phyloP scores from a whole-genome alignment of 2,888 invertebrate species.

The Bhutanitis thaidina region DNA sequence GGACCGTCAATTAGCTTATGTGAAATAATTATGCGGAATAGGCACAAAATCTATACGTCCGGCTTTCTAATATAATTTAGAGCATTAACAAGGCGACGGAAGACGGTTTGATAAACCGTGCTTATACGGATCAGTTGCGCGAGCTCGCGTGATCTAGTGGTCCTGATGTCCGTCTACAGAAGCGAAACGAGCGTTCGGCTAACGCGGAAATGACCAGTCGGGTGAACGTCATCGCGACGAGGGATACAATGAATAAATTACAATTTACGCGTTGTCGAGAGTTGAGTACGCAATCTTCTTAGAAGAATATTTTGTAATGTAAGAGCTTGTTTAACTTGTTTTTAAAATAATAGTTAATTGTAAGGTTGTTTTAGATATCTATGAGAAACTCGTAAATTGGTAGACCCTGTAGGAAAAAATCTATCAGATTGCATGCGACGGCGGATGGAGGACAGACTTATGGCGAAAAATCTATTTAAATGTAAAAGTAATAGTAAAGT shows the following conservation, averaged over 20 bases:
- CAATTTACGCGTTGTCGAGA: not conserved
- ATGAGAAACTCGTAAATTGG: no score
- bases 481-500: no score
- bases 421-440: no score
- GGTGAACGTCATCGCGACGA: not conserved
- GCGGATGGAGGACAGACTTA: no score
- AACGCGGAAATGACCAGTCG: constrained; percentile 11
- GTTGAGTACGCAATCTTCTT: not conserved
- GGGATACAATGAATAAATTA: constrained; percentile 1
- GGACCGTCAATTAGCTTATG: constrained; percentile 69
- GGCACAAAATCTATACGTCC: constrained; percentile 54
- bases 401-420: no score
- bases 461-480: no score
- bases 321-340: no score
- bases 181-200: constrained; percentile 8
- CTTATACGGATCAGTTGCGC: constrained; percentile 25
- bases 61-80: constrained; percentile 69
- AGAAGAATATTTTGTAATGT: not conserved
- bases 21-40: constrained; percentile 61
- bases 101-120: constrained; percentile 25
- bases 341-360: no score
- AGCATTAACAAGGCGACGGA: constrained; percentile 40
- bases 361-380: no score
- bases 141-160: constrained; percentile 12
- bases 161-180: constrained; percentile 9